Evolutionary conservation across 2,113 vertebrate species (phyloP), one percentile per base, ranked within the genome.

Genomic region (Ptychochromis oligacanthus): DNA sequence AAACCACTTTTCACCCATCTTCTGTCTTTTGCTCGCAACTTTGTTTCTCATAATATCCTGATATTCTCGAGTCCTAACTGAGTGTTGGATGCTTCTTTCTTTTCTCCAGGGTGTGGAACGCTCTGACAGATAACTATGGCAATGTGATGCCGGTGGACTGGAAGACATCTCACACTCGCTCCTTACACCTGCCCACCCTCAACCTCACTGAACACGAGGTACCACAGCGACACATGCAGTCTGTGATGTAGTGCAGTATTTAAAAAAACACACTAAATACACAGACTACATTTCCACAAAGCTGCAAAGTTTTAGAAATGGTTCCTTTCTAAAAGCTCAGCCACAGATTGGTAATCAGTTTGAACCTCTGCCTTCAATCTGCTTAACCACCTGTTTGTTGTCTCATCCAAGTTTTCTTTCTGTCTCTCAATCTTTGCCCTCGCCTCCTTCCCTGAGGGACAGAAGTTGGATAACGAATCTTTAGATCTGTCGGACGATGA

Each of bases 81-180:
- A 14, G 20, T 46, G 60, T 18, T 2, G 6, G n/a, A 4, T 58
- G 7, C 6, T 18, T 65, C 18, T 60, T 9, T 2, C 5, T 64
- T 43, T 59, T 38, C 61, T 62, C 15, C 79, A 99, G 98, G 91
- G 97, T 99, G 82, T 99, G 98, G 98, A 99, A 98, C 86, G 95
- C 98, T 82, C 89, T 99, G 93, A 99, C 97, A 1, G 97, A 98
- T 93, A 99, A 99, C 92, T 99, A 97, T 18, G 98, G 98, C 81
- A 98, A 99, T 0, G 97, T 99, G 85, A 98, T 99, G 98, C 97
- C 98, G 5, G 97, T 99, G 80, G 97, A 99, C 94, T 99, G 98
- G 98, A 99, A 98, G 81, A 97, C 97, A 4, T 99, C 98, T 28
- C 97, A 97, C 83, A 97, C 96, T 13, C 97, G 98, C 88, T 94